These are phyloP conservation scores for Celastrina argiolus DNA, from an alignment of 2,888 invertebrate genomes.

Conservation along the genomic window DNA sequence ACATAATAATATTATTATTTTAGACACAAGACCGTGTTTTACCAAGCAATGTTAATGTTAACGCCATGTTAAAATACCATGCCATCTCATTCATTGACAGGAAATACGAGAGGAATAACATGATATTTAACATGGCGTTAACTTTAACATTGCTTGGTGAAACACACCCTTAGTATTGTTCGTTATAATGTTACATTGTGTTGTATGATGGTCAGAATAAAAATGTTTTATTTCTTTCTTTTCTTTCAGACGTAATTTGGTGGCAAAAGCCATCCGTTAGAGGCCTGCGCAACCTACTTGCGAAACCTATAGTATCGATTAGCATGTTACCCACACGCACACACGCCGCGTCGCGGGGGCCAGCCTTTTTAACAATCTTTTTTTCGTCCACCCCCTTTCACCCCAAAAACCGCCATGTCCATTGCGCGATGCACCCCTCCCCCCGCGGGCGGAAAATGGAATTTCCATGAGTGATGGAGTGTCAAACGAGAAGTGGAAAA, in stretches of 20 bases:
- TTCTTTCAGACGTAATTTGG: neutral
- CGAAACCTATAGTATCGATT: conserved; percentile 78
- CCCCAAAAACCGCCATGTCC: conserved; percentile 74
- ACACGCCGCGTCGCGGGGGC: conserved; percentile 70
- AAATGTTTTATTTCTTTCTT: no score
- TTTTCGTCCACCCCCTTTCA: conserved; percentile 70
- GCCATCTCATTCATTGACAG: no score
- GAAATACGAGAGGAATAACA: no score
- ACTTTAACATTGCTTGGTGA: no score
- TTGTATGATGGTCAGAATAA: no score
- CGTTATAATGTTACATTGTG: no score
- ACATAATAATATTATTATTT: no score
- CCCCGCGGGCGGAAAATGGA: conserved; percentile 74
- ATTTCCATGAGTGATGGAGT: conserved; percentile 79
- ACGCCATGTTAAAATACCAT: no score
- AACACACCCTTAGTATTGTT: no score
- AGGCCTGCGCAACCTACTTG: conserved; percentile 70
- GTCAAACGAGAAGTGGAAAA: conserved; percentile 77
- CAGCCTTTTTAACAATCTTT: conserved; percentile 77
- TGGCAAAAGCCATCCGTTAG: conserved; percentile 45
- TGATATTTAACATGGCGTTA: no score
- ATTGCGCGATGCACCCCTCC: conserved; percentile 73
- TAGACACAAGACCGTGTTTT: no score
- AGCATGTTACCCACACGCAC: conserved; percentile 74
- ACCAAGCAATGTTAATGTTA: no score